These are phyloP conservation scores for Fabriciana adippe DNA, from an alignment of 2,888 invertebrate genomes.

Conservation along the genomic window DNA sequence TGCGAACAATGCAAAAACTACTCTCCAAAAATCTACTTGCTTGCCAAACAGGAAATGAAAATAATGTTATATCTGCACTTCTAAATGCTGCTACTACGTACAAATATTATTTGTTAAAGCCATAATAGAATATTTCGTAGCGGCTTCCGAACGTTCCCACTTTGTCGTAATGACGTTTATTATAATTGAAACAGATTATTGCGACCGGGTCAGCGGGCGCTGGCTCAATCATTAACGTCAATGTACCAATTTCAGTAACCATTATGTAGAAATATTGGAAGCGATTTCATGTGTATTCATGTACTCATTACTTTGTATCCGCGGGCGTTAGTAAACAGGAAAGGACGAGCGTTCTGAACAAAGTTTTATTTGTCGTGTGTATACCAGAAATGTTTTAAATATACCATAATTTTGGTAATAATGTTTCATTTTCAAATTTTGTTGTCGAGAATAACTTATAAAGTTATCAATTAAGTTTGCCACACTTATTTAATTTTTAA, in stretches of 20 bases:
- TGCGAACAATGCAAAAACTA: constrained; percentile 68
- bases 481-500: neutral
- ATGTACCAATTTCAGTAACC: constrained; percentile 64
- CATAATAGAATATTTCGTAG: constrained; percentile 47
- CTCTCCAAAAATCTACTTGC: constrained; percentile 62
- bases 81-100: constrained; percentile 60
- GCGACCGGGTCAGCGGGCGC: constrained; percentile 35
- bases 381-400: constrained; percentile 23
- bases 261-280: constrained; percentile 71
- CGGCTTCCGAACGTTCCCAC: constrained; percentile 3
- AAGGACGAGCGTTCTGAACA: constrained; percentile 18
- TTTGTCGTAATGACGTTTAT: constrained; percentile 21
- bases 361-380: constrained; percentile 24
- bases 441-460: neutral
- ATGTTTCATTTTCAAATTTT: constrained; percentile 1
- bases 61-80: constrained; percentile 67
- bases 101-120: constrained; percentile 36
- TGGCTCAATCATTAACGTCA: constrained; percentile 60
- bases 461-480: neutral
- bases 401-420: constrained; percentile 21
- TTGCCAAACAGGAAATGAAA: constrained; percentile 76
- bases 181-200: constrained; percentile 27
- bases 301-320: constrained; percentile 70
- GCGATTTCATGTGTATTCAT: constrained; percentile 64
- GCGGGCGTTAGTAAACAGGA: constrained; percentile 59